These are phyloP conservation scores for Malacosoma neustria DNA, from an alignment of 2,888 invertebrate species.

Conservation along the genomic window DNA sequence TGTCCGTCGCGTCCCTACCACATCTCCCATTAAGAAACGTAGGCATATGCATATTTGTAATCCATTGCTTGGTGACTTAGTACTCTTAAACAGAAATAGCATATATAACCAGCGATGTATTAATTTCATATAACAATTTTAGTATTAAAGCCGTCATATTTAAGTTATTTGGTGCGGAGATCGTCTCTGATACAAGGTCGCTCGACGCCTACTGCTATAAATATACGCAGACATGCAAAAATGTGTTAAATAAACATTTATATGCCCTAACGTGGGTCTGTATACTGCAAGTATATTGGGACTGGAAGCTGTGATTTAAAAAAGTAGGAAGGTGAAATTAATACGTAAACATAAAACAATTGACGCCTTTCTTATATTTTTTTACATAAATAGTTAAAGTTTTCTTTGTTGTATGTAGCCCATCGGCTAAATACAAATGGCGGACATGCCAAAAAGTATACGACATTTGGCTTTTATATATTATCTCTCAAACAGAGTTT, in stretches of 20 bases:
- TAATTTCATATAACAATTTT: conserved; percentile 3
- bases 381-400: too few relatives aligned
- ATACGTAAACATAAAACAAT: too few relatives aligned
- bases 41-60: too few relatives aligned
- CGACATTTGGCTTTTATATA: too few relatives aligned
- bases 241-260: conserved; percentile 54
- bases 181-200: conserved; percentile 67
- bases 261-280: conserved; percentile 42
- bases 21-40: neutral
- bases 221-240: conserved; percentile 68
- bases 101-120: conserved; percentile 18
- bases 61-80: conserved; percentile 20
- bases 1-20: conserved; percentile 25
- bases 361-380: too few relatives aligned
- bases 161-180: conserved; percentile 23
- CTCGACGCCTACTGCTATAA: conserved; percentile 62
- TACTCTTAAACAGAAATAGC: neutral
- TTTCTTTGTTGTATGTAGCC: too few relatives aligned
- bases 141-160: conserved; percentile 16
- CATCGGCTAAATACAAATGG: too few relatives aligned
- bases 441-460: too few relatives aligned
- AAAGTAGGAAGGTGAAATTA: too few relatives aligned
- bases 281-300: neutral
- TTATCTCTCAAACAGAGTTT: too few relatives aligned
- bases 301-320: neutral